Base-by-base conservation (phyloP, 1,140 invertebrate genomes). In the Trypoxylus dichotomus region DNA sequence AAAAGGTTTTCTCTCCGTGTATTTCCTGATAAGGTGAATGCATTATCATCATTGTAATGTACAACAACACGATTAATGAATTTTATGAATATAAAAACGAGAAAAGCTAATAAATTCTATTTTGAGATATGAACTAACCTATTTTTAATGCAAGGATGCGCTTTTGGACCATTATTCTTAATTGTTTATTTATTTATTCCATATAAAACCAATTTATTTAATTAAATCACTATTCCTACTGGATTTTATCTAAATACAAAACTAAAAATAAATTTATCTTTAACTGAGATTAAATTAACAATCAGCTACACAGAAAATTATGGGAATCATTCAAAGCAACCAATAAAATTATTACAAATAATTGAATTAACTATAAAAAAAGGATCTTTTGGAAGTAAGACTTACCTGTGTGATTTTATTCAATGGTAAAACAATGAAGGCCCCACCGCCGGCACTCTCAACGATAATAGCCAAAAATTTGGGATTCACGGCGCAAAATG, bases 381-480 rank as follows among this genome's bases (percentile, higher is more conserved):
- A 8, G 32, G 32, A 8, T 32, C 32, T 32, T 32, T 47, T 6
- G 43, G n/a, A 47, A 47, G 2, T 11, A 47, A 13, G 3, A 85
- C 89, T 88, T 88, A 98, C 97, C 60, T 63, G 60, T 63, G 60
- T 27, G 19, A 63, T 63, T 93, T 99, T 98, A 85, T 94, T 96
- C 79, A 99, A 92, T 54, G 98, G 97, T 82, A 99, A 89, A 76
- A 99, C 98, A 83, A 99, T 95, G 88, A 99, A 99, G 77, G 98
- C 97, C 77, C 97, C 97, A 79, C 98, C 98, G 76, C 98, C 98
- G 72, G 97, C 97, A 68, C 97, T 97, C 88, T 99, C 98, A 74
- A 98, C 98, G 86, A 99, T 98, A 84, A 99, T 96, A 77, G 98
- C 98, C 81, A 99, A 89, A 88, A 99, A 99, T 88, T 99, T 99